These are phyloP conservation scores for Drosophila subquinaria DNA, from an alignment of 2,888 invertebrate species.

Conservation along the genomic window DNA sequence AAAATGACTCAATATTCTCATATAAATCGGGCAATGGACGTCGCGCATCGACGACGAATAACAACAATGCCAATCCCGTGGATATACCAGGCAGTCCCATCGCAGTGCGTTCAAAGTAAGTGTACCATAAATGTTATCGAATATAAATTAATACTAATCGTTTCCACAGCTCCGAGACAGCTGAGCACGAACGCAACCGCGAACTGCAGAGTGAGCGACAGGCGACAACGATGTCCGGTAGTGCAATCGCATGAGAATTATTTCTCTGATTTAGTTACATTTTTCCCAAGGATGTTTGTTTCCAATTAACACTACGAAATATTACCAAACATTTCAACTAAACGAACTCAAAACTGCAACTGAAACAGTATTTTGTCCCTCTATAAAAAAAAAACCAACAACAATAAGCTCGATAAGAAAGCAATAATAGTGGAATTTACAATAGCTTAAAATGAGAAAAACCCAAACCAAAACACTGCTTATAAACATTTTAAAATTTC, in stretches of 20 bases:
- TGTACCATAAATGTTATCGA: slow-evolving; percentile 11
- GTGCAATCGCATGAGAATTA: slow-evolving; percentile 86
- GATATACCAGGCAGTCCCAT: slow-evolving; percentile 85
- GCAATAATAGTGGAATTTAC: slow-evolving; percentile 59
- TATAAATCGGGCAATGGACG: slow-evolving; percentile 85
- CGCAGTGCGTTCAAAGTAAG: slow-evolving; percentile 85
- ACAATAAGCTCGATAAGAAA: slow-evolving; percentile 28
- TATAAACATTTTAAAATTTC: slow-evolving; percentile 31
- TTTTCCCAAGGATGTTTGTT: slow-evolving; percentile 75
- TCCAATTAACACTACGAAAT: slow-evolving; percentile 40
- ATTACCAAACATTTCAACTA: slow-evolving; percentile 45
- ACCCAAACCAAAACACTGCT: slow-evolving; percentile 2
- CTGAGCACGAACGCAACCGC: slow-evolving; percentile 85
- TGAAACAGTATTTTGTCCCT: slow-evolving; percentile 53
- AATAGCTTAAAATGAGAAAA: slow-evolving; percentile 20
- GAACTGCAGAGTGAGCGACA: slow-evolving; percentile 85
- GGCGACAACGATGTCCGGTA: slow-evolving; percentile 86
- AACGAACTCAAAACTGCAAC: slow-evolving; percentile 25
- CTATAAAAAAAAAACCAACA: slow-evolving; percentile 14
- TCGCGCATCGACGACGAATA: slow-evolving; percentile 85
- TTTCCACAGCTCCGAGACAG: slow-evolving; percentile 84
- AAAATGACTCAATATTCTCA: slow-evolving; percentile 85
- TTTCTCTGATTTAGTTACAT: slow-evolving; percentile 86
- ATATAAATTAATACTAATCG: background rate
- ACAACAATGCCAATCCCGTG: slow-evolving; percentile 84